Evolutionary conservation across 2,113 vertebrate genomes (phyloP), one percentile per base, ranked within the genome.

Genomic region (Notothenia rossii): DNA sequence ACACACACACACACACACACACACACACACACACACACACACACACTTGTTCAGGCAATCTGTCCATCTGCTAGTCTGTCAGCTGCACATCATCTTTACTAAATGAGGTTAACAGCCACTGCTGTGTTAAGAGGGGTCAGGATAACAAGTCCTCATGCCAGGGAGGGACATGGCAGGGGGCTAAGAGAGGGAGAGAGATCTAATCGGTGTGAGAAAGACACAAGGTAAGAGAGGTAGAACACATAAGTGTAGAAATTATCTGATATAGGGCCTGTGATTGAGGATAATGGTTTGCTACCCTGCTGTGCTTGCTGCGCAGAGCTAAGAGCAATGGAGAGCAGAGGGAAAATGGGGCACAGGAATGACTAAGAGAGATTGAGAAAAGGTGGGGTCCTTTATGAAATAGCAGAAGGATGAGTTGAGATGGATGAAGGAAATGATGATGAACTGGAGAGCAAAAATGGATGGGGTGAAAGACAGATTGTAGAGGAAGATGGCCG

Each of bases 51-150:
- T 78, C 62, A 77, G 59, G 68, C 87, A 89, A 82, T 83, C 81
- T 90, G 86, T 89, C 87, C 87, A 79, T 91, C 79, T 90, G 84
- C 86, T 81, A 45, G 60, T 82, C 81, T 91, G 88, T 82, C 84
- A 86, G 69, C 75, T 77, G 55, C 73, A 72, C 1, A 49, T 87
- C 86, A 82, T 89, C 77, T 60, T 79, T 78, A 76, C 76, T 86
- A 90, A 91, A 89, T 86, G 82, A 86, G 91, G 90, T 92, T 93
- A 93, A 93, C 86, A 87, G 79, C 80, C 51, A 79, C 79, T 72
- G 80, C 87, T 86, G 77, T 75, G 88, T 81, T 78, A 83, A 79
- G 76, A 92, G 80, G 79, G 60, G 61, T 74, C 77, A 40, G 20
- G 88, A 83, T 89, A 89, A 90, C 86, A 90, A 79, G 86, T 76